phyloP scores from a whole-genome alignment of 2,888 invertebrate species.

The Andrena bicolor region DNA sequence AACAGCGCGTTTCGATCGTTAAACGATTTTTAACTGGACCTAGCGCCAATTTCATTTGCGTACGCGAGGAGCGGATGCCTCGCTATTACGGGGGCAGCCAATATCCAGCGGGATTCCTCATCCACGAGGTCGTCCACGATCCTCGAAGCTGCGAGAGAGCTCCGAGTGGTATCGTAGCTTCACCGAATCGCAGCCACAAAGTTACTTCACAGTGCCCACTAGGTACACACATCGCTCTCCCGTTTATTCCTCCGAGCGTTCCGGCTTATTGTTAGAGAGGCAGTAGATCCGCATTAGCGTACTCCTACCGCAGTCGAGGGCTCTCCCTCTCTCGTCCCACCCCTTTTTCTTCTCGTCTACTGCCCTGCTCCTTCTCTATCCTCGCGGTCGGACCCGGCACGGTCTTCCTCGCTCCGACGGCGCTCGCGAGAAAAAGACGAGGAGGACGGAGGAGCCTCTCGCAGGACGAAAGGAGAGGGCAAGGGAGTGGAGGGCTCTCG shows the following conservation, averaged over 20 bases:
- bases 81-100: too few relatives aligned
- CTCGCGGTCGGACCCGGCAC: conserved; percentile 37
- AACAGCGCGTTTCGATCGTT: conserved; percentile 1
- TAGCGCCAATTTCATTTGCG: too few relatives aligned
- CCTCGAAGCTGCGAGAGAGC: not conserved
- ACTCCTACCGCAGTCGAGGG: conserved; percentile 69
- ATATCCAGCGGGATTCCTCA: too few relatives aligned
- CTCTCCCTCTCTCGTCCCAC: conserved; percentile 44
- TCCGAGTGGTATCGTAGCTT: not conserved
- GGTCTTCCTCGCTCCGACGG: conserved; percentile 24
- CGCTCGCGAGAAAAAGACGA: conserved; percentile 33
- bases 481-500: conserved; percentile 65
- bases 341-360: conserved; percentile 25
- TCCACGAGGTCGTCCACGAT: not conserved
- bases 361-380: conserved; percentile 46
- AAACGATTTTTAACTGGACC: not conserved
- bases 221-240: conserved; percentile 55
- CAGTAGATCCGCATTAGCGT: conserved; percentile 75
- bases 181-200: conserved; percentile 33
- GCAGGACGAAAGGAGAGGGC: conserved; percentile 30
- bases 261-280: conserved; percentile 74
- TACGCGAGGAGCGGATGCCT: too few relatives aligned
- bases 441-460: conserved; percentile 33
- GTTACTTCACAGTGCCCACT: conserved; percentile 37
- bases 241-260: conserved; percentile 71